Conservation (phyloP, 1,140 invertebrate genomes). For the Tetramorium parvispinum region DNA sequence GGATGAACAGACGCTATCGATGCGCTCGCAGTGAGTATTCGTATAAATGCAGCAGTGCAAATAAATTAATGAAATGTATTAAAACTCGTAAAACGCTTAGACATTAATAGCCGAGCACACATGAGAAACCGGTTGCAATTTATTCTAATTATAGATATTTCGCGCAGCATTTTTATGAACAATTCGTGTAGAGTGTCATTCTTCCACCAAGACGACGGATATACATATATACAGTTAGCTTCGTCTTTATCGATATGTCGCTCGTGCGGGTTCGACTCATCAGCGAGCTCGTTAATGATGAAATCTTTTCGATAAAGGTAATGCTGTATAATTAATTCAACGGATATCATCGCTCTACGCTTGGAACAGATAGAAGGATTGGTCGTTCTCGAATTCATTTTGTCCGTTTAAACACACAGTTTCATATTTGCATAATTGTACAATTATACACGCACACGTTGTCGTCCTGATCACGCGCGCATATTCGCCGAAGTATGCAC, state of each 20-base stretch:
- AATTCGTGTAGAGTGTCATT: not conserved
- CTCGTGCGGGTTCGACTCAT: not conserved
- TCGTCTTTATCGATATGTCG: not conserved
- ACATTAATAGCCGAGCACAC: conserved; percentile 7
- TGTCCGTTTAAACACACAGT: not conserved
- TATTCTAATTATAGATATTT: conserved; percentile 41
- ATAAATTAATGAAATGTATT: conserved; percentile 34
- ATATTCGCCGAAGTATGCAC: not conserved
- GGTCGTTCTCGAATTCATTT: conserved; percentile 20
- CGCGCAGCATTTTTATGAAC: conserved; percentile 7
- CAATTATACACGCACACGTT: conserved; percentile 54
- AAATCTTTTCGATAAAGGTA: conserved; percentile 40
- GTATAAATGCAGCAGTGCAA: not conserved
- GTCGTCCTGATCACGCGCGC: conserved; percentile 1
- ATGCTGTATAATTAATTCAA: conserved; percentile 48
- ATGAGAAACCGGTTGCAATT: conserved; percentile 29
- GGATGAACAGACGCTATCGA: not conserved
- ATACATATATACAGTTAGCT: conserved; percentile 13
- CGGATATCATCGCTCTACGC: conserved; percentile 26
- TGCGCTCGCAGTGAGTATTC: not conserved
- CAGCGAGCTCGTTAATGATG: conserved; percentile 33
- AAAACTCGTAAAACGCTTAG: conserved; percentile 16
- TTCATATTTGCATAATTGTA: conserved; percentile 65
- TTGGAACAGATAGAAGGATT: not conserved
- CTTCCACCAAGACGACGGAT: not conserved